These are phyloP conservation scores for Scolopax rusticola DNA, from an alignment of 2,797 vertebrate species.

Conservation along the genomic window DNA sequence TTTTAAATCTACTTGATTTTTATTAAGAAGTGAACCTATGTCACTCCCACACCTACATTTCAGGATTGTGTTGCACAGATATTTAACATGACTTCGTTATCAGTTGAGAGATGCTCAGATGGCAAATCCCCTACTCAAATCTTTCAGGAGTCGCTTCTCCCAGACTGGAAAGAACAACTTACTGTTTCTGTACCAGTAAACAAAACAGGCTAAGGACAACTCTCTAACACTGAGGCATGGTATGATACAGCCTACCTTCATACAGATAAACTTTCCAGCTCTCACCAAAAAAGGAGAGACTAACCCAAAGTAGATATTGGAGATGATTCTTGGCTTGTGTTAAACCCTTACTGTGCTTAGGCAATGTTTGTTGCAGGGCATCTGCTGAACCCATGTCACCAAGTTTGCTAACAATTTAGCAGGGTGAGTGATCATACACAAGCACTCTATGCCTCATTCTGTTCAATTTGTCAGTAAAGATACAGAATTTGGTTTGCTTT, in stretches of 20 bases:
- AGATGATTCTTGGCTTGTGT: background rate
- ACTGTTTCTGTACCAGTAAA: background rate
- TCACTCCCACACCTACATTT: background rate
- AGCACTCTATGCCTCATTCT: background rate
- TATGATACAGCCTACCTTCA: background rate
- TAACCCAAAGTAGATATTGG: background rate
- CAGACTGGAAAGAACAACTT: background rate
- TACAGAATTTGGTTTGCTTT: background rate
- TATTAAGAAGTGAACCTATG: background rate
- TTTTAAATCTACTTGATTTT: background rate
- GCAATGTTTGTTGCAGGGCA: background rate
- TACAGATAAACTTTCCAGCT: background rate
- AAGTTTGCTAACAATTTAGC: background rate
- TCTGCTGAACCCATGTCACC: rapidly evolving
- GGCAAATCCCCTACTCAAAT: background rate
- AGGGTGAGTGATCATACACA: background rate
- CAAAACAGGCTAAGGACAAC: background rate
- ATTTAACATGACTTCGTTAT: conserved; percentile 6
- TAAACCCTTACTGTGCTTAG: background rate
- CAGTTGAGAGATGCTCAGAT: background rate
- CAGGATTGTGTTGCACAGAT: background rate
- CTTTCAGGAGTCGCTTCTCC: background rate
- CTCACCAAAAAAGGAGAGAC: background rate
- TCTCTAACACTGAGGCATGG: background rate
- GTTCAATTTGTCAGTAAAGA: background rate